phyloP scores from a whole-genome alignment of 64 coral and sea anemone genomes.

The Astreopora myriophthalma region DNA sequence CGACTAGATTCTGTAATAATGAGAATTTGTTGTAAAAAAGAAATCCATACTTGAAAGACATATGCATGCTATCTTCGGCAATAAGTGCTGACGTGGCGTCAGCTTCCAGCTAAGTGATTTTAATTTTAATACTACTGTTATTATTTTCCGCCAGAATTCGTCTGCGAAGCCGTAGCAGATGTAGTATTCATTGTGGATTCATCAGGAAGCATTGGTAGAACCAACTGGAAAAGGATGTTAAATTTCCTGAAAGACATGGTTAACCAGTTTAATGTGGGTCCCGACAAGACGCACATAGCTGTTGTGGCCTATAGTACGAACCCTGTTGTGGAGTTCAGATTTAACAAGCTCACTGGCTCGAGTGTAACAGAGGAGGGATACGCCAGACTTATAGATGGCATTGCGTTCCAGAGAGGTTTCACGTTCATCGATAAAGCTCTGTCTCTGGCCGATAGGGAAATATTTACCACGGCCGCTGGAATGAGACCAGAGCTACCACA shows the following conservation, averaged over 20 bases:
- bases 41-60: too few species aligned
- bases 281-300: conserved; percentile 37
- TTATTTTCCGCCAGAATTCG: conserved; percentile 25
- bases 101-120: too few species aligned
- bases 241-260: conserved; percentile 33
- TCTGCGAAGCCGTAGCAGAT: conserved; percentile 21
- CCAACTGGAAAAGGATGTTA: conserved; percentile 2
- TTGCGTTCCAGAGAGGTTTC: conserved; percentile 8
- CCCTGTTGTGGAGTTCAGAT: conserved; percentile 14
- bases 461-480: conserved; percentile 25
- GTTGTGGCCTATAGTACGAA: conserved; percentile 28
- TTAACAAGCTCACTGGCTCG: conserved; percentile 2
- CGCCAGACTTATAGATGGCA: background rate
- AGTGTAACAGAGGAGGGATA: background rate
- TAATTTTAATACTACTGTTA: too few species aligned
- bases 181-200: conserved; percentile 58
- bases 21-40: too few species aligned
- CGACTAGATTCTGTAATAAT: too few species aligned
- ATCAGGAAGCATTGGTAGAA: conserved; percentile 48
- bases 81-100: too few species aligned
- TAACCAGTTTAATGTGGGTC: background rate
- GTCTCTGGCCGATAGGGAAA: background rate
- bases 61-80: too few species aligned
- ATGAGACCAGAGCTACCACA: conserved; percentile 62
- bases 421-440: conserved; percentile 69